A percentile compares a stretch with the other conserved stretches of the same genome.
Evolutionary conservation across 2,888 invertebrate genomes (phyloP).

Genomic region (Acrocyrtus sp.): DNA sequence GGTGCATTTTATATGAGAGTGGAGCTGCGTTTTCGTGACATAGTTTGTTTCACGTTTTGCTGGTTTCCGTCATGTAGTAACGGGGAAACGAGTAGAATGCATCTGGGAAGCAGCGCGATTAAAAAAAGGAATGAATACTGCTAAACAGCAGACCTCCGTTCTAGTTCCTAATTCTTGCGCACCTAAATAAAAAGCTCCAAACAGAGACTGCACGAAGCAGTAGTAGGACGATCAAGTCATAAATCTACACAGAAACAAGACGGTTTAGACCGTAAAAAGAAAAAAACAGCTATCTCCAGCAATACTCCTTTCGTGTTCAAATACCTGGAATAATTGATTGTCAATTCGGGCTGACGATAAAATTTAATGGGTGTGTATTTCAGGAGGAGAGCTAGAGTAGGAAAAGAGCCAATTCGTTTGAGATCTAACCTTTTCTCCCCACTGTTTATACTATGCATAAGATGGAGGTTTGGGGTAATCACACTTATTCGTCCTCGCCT

Average conservation of each 20-base stretch:
- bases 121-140: not conserved
- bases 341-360: conserved; percentile 50
- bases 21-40: no score
- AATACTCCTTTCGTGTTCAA: conserved; percentile 52
- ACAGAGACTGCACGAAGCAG: not conserved
- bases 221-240: conserved; percentile 37
- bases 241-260: conserved; percentile 44
- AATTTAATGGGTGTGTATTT: conserved; percentile 44
- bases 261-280: conserved; percentile 39
- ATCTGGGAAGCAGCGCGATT: not conserved
- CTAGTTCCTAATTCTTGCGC: not conserved
- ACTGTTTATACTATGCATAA: no score
- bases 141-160: not conserved
- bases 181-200: not conserved
- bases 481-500: not conserved
- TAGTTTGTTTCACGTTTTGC: no score
- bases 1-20: no score
- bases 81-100: not conserved
- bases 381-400: not conserved
- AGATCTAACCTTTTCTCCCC: no score
- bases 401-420: not conserved
- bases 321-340: conserved; percentile 59
- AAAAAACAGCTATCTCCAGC: conserved; percentile 40
- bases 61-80: not conserved
- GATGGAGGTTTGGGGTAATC: not conserved